phyloP scores from a whole-genome alignment of 2,113 vertebrate species.

The Odocoileus hemionus region DNA sequence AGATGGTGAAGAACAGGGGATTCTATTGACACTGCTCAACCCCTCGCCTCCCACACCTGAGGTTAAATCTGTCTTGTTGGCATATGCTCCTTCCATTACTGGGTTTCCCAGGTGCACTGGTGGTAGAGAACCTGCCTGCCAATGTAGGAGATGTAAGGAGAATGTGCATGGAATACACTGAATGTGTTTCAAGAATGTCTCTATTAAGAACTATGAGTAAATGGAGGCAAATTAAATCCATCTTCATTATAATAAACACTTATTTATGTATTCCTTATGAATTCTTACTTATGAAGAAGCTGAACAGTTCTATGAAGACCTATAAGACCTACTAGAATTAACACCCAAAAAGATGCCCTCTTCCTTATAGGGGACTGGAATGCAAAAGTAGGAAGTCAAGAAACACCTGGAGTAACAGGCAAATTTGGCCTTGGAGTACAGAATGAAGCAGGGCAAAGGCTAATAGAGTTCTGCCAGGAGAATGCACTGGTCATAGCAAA shows the following conservation, averaged over 20 bases:
- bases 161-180: too few species aligned
- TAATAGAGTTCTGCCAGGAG: neutral
- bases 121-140: neutral
- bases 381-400: neutral
- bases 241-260: neutral
- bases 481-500: neutral
- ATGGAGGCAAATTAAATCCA: neutral
- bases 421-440: neutral
- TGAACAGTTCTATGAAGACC: neutral
- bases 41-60: accelerated
- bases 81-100: neutral
- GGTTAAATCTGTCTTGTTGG: neutral
- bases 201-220: neutral
- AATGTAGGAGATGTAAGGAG: neutral
- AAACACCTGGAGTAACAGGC: neutral
- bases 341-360: neutral
- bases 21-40: too few species aligned
- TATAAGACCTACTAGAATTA: neutral
- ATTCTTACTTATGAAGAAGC: neutral
- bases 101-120: neutral
- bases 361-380: neutral
- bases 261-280: neutral
- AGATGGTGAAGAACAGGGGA: neutral
- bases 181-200: neutral
- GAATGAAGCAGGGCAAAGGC: neutral